Conservation (phyloP, 2,888 invertebrate species). For the Dasysyrphus tricinctus region DNA sequence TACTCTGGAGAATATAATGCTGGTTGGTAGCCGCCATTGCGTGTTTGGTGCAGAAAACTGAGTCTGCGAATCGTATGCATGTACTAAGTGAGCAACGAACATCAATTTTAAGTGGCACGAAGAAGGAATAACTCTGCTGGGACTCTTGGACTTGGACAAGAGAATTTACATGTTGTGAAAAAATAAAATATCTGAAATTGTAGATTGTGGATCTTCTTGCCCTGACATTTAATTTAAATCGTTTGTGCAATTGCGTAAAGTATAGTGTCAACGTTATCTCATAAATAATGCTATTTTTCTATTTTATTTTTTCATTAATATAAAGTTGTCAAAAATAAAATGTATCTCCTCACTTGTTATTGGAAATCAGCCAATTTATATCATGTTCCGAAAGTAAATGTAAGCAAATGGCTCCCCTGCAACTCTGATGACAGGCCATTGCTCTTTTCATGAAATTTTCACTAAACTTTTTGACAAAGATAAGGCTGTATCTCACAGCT, state of each 20-base stretch:
- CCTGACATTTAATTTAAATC: slow-evolving; percentile 16
- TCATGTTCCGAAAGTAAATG: too few relatives aligned
- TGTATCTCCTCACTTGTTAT: neutral
- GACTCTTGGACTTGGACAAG: slow-evolving; percentile 1
- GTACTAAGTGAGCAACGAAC: slow-evolving; percentile 27
- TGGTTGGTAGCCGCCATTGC: slow-evolving; percentile 39
- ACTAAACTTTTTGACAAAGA: too few relatives aligned
- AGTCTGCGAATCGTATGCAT: slow-evolving; percentile 26
- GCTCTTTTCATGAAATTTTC: too few relatives aligned
- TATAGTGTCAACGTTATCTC: neutral
- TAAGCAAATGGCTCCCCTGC: too few relatives aligned
- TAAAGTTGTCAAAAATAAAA: neutral
- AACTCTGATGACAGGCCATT: too few relatives aligned
- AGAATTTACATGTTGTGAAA: slow-evolving; percentile 9
- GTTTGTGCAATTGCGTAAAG: neutral
- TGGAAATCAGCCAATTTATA: too few relatives aligned
- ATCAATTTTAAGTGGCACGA: slow-evolving; percentile 44
- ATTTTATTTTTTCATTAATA: neutral
- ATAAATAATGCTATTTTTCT: neutral
- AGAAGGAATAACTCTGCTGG: neutral
- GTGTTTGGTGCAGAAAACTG: slow-evolving; percentile 39
- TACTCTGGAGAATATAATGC: slow-evolving; percentile 18
- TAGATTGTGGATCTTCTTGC: slow-evolving; percentile 14
- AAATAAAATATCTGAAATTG: neutral
- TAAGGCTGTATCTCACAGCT: too few relatives aligned